phyloP scores from a whole-genome alignment of 2,888 invertebrate species.

The Odontocerum albicorne region DNA sequence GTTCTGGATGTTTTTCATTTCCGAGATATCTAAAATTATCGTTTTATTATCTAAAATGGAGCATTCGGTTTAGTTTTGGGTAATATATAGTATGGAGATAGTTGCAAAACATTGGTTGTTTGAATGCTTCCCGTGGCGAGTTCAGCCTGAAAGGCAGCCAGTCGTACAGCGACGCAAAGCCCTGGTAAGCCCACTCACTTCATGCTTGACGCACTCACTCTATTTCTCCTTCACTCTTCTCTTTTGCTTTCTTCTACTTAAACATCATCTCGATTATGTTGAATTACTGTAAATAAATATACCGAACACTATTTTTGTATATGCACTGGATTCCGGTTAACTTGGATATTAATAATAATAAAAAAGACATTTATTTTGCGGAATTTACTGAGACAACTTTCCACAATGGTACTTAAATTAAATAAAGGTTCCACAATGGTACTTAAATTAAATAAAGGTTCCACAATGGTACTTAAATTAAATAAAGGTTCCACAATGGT shows the following conservation, averaged over 20 bases:
- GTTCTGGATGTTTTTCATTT: no score
- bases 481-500: no score
- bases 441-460: no score
- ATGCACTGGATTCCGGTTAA: no score
- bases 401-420: no score
- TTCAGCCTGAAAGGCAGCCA: slow-evolving; percentile 58
- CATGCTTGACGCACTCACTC: slow-evolving; percentile 40
- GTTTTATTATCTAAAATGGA: no score
- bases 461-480: no score
- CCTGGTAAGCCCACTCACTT: slow-evolving; percentile 52
- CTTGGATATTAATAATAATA: no score
- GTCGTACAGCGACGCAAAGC: slow-evolving; percentile 60
- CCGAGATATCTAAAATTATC: no score
- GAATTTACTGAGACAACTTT: no score
- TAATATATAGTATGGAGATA: slow-evolving; percentile 23
- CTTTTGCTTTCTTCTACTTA: neutral
- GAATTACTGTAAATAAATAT: neutral
- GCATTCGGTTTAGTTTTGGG: slow-evolving; percentile 1
- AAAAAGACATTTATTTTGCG: no score
- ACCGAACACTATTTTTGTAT: neutral
- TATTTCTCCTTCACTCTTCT: neutral
- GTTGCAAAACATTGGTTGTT: slow-evolving; percentile 36
- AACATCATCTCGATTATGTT: neutral
- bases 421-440: no score
- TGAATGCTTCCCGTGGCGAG: slow-evolving; percentile 39